phyloP scores from a whole-genome alignment of 2,888 invertebrate species.

The Clivina fossor region DNA sequence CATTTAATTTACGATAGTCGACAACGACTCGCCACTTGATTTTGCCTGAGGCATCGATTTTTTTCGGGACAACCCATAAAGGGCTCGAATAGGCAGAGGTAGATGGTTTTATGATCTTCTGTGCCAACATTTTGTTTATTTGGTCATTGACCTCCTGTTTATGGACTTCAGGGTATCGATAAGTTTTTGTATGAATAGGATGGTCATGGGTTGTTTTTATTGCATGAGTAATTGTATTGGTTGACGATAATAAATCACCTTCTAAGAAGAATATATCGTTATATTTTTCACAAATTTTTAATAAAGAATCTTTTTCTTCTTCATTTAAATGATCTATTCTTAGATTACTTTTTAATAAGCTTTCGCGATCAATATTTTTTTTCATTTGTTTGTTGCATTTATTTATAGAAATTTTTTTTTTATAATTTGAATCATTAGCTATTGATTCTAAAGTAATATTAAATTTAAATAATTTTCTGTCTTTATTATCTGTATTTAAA shows the following conservation, averaged over 20 bases:
- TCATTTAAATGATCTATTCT: constrained; percentile 37
- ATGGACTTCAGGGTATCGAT: constrained; percentile 38
- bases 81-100: constrained; percentile 17
- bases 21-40: constrained; percentile 5
- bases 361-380: no score
- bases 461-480: no score
- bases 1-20: constrained; percentile 1
- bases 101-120: constrained; percentile 21
- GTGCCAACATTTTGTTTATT: constrained; percentile 23
- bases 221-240: constrained; percentile 43
- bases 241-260: constrained; percentile 43
- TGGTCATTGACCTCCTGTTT: constrained; percentile 35
- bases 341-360: constrained; percentile 17
- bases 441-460: no score
- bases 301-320: constrained; percentile 41
- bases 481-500: no score
- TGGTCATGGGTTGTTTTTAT: constrained; percentile 42
- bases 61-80: constrained; percentile 11
- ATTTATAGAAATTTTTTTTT: no score
- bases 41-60: constrained; percentile 1
- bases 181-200: constrained; percentile 42
- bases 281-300: constrained; percentile 40
- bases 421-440: no score
- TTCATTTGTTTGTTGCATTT: no score
- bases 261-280: constrained; percentile 45